Evolutionary conservation across 2,888 invertebrate genomes (phyloP).

Genomic region (Enchytraeus crypticus): DNA sequence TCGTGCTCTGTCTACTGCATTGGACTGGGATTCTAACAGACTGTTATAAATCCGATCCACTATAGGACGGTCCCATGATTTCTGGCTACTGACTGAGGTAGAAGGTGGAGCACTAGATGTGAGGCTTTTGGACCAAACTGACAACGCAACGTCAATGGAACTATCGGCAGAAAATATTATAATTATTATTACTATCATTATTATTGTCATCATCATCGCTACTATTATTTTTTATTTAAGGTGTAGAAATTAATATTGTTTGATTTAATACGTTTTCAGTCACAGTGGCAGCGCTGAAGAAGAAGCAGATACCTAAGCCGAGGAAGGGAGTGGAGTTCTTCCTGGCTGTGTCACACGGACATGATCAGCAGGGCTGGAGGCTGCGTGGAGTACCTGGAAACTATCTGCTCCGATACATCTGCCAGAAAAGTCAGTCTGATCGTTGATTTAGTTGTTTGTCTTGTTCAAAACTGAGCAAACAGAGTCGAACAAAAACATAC

Average conservation of each 20-base stretch:
- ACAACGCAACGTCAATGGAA: too few species aligned
- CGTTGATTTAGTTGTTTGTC: too few species aligned
- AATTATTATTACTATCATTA: constrained; percentile 1
- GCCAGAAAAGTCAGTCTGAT: constrained; percentile 26
- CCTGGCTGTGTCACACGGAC: constrained; percentile 18
- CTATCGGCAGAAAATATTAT: too few species aligned
- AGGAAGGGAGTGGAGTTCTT: background rate
- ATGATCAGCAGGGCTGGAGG: constrained; percentile 20
- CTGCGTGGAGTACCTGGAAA: constrained; percentile 18
- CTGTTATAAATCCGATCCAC: too few species aligned
- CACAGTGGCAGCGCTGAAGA: constrained; percentile 13
- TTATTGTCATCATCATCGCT: background rate
- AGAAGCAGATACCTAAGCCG: constrained; percentile 3
- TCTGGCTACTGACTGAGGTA: too few species aligned
- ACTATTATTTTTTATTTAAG: background rate
- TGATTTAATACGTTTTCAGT: constrained; percentile 5
- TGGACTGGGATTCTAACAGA: too few species aligned
- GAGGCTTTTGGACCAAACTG: too few species aligned
- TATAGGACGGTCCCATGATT: too few species aligned
- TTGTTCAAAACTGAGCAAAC: too few species aligned
- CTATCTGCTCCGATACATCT: constrained; percentile 23
- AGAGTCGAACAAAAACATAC: background rate
- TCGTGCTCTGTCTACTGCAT: too few species aligned
- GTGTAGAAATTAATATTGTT: constrained; percentile 10
- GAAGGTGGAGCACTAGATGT: too few species aligned